These are phyloP conservation scores for Drosophila silvestris DNA, from an alignment of 2,888 invertebrate genomes.

Conservation along the genomic window DNA sequence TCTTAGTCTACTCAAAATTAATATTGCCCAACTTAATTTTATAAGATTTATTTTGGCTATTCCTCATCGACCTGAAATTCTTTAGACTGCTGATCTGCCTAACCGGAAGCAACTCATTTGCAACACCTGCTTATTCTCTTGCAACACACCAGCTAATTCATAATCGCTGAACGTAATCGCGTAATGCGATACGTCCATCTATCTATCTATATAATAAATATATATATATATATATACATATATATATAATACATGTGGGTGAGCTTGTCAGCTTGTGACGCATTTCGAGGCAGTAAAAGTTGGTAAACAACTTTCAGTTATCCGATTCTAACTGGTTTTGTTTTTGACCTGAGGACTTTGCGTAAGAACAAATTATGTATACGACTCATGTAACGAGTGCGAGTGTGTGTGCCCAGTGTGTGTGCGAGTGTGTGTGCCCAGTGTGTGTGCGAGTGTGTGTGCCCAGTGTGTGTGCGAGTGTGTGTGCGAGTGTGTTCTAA, in stretches of 20 bases:
- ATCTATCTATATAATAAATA: not conserved
- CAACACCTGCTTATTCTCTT: slow-evolving; percentile 8
- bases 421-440: not conserved
- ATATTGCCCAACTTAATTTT: not conserved
- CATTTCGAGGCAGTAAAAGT: slow-evolving; percentile 26
- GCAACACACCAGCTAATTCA: not conserved
- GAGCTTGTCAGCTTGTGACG: slow-evolving; percentile 33
- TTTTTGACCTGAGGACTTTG: slow-evolving; percentile 14
- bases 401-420: not conserved
- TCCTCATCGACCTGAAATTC: slow-evolving; percentile 5
- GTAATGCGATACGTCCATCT: not conserved
- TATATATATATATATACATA: not conserved
- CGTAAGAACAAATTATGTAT: slow-evolving; percentile 59
- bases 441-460: not conserved
- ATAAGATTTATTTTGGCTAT: not conserved
- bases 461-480: not conserved
- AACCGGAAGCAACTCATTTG: slow-evolving; percentile 4
- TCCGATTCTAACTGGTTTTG: slow-evolving; percentile 36
- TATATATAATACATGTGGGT: not conserved
- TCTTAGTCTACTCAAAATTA: no score
- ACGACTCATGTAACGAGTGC: slow-evolving; percentile 44
- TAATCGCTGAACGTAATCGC: not conserved
- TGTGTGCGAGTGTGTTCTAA: slow-evolving; percentile 10
- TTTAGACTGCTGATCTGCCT: slow-evolving; percentile 22
- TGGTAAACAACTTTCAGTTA: slow-evolving; percentile 44